These are phyloP conservation scores for Archocentrus centrarchus DNA, from an alignment of 2,113 vertebrate species.

Conservation along the genomic window DNA sequence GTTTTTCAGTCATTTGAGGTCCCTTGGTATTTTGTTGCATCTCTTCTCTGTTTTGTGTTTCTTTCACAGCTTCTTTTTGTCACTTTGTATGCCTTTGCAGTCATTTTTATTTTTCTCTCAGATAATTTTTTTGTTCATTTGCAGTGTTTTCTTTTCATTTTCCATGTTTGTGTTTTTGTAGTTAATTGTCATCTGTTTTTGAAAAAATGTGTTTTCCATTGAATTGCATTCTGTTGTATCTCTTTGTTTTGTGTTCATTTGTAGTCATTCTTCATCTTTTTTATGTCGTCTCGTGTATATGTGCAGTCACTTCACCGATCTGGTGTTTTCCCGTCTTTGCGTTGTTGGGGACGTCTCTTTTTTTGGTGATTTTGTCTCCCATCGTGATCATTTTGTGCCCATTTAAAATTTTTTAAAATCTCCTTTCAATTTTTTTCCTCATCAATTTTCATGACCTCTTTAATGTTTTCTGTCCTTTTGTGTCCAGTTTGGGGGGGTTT, in stretches of 20 bases:
- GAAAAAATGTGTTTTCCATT: background rate
- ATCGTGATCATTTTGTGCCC: too few species aligned
- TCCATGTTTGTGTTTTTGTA: background rate
- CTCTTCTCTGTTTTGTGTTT: background rate
- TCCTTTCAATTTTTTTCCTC: background rate
- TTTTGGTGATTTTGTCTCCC: too few species aligned
- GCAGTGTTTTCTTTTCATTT: background rate
- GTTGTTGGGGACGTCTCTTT: too few species aligned
- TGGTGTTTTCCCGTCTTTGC: too few species aligned
- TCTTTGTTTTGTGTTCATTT: background rate
- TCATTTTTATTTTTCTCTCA: background rate
- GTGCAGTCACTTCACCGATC: background rate
- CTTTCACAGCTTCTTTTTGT: background rate
- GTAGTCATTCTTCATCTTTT: background rate
- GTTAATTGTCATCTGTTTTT: background rate
- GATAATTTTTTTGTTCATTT: background rate
- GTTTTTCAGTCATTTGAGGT: too few species aligned
- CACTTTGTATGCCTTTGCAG: background rate
- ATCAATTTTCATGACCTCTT: background rate
- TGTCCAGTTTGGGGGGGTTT: background rate
- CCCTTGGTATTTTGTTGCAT: background rate
- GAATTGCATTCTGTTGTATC: background rate
- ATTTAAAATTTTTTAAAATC: too few species aligned
- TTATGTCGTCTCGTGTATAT: background rate
- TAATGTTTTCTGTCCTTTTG: background rate